These are phyloP conservation scores for Cephus pygmeus DNA, from an alignment of 2,888 invertebrate species.

Conservation along the genomic window DNA sequence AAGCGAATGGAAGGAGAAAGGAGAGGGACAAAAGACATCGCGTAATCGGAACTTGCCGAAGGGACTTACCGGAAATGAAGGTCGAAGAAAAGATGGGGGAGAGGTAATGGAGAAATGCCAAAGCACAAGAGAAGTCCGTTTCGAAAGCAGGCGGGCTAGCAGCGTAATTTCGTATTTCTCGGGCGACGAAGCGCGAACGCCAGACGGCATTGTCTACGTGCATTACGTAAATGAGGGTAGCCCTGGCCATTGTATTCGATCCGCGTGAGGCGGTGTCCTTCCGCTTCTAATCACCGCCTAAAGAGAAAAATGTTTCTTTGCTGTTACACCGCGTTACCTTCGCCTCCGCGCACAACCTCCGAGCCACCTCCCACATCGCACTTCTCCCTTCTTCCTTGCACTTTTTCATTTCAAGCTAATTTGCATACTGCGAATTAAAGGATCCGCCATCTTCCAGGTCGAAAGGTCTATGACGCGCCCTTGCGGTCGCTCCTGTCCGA, in stretches of 20 bases:
- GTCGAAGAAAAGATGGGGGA: neutral
- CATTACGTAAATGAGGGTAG: conserved; percentile 61
- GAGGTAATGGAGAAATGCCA: conserved; percentile 1
- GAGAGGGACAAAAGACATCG: too few species aligned
- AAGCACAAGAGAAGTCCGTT: neutral
- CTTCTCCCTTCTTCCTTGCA: neutral
- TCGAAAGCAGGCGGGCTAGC: conserved; percentile 6
- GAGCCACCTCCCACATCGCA: conserved; percentile 14
- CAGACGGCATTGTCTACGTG: conserved; percentile 52
- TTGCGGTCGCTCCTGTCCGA: too few species aligned
- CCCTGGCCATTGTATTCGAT: conserved; percentile 49
- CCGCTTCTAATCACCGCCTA: conserved; percentile 34
- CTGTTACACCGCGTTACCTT: conserved; percentile 5
- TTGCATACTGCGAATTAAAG: too few species aligned
- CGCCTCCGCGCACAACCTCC: neutral
- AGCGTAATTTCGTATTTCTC: conserved; percentile 36
- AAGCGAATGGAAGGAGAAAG: too few species aligned
- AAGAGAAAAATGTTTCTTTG: conserved; percentile 11
- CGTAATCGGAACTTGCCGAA: too few species aligned
- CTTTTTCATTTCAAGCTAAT: too few species aligned
- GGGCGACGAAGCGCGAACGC: conserved; percentile 51
- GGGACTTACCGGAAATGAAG: neutral
- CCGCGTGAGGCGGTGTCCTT: conserved; percentile 30
- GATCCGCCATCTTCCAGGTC: too few species aligned
- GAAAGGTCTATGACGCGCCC: too few species aligned